phyloP scores from a whole-genome alignment of 2,888 invertebrate genomes.

The Ariolimax columbianus region DNA sequence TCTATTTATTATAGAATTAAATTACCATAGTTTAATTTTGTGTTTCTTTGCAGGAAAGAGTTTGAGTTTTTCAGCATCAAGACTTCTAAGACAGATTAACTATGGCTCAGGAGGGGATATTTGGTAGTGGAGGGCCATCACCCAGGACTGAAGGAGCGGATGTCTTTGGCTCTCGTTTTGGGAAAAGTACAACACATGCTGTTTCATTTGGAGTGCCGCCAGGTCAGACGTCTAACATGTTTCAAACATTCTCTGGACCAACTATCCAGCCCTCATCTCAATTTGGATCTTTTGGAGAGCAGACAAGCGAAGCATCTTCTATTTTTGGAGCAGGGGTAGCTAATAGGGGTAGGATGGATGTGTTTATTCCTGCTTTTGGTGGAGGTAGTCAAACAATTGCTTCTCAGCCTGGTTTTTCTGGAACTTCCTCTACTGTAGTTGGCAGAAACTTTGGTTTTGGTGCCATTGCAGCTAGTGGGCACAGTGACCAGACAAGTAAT shows the following conservation, averaged over 20 bases:
- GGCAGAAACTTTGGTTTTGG: constrained; percentile 18
- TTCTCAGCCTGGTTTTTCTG: neutral
- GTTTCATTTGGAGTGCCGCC: constrained; percentile 15
- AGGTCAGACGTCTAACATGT: neutral
- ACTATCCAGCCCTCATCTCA: neutral
- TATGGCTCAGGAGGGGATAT: neutral
- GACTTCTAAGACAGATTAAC: neutral
- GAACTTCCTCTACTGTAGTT: neutral
- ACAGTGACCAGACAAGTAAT: neutral
- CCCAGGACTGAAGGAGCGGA: neutral
- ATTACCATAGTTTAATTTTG: neutral
- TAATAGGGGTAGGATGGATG: neutral
- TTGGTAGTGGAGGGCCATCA: neutral
- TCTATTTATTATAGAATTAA: too few relatives aligned
- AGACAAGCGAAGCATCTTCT: neutral
- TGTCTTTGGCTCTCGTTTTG: constrained; percentile 20
- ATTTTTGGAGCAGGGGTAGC: constrained; percentile 2
- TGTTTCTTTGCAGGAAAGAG: neutral
- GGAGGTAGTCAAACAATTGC: neutral
- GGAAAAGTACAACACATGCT: neutral
- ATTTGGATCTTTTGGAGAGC: constrained; percentile 15
- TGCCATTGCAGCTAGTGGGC: neutral
- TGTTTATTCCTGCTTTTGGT: constrained; percentile 3
- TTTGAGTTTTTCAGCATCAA: neutral
- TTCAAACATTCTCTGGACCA: constrained; percentile 2